Evolutionary conservation across 2,797 vertebrate species (phyloP), one percentile per base, ranked within the genome.

Genomic region (Pseudochaenichthys georgianus): DNA sequence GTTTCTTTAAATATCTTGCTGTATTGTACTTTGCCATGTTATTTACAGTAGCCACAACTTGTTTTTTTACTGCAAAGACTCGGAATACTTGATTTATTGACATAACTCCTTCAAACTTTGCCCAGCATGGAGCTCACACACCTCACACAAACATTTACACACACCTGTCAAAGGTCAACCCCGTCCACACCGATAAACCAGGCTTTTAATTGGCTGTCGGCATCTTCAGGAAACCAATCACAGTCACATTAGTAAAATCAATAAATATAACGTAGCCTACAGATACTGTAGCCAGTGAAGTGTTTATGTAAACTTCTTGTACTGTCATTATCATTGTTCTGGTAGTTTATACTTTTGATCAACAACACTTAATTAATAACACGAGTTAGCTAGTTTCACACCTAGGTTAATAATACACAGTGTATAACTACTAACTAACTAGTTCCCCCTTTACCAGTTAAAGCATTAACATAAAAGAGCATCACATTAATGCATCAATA

Each of bases 221-320:
- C 28, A 23, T 54, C 28, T 17, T 13, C 12, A 54, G 69, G 16
- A 58, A 64, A 43, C 43, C 13, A 64, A 43, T 50, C 45, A 64
- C 19, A 12, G 13, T 64, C 8, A n/a, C 41, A 21, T 21, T 21
- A 5, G 11, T 23, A 12, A 11, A 31, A 58, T 28, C 50, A 54
- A 50, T 42, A 1, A 38, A 50, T 19, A 21, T 43, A 43, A 2
- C 34, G 34, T 6, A 38, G 8, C 34, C 34, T 43, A 43, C 58
- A 60, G 21, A 21, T 60, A 15, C 13, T 28, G 28, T 17, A 31
- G 6, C 28, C 28, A 28, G 28, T 28, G 4, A 28, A 28, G 28
- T 28, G 28, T 28, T 28, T 28, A 28, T 28, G 28, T 28, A 28
- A 28, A 28, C 28, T 28, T 28, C 4, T 50, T n/a, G 28, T 62